phyloP scores from a whole-genome alignment of 1,140 invertebrate genomes.

The Heliconius congener region DNA sequence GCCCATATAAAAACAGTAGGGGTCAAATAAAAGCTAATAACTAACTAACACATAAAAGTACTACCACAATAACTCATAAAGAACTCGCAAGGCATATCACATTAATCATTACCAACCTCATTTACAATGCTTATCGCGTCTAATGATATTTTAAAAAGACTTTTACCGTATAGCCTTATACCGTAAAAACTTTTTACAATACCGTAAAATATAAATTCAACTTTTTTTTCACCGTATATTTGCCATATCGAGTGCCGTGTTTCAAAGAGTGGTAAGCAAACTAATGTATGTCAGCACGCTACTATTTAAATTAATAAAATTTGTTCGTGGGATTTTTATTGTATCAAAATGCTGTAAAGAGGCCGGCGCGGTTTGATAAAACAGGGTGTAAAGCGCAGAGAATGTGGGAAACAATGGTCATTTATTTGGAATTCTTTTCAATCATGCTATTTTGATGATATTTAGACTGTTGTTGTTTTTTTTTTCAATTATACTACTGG shows the following conservation, averaged over 20 bases:
- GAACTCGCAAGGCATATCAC: slow-evolving; percentile 51
- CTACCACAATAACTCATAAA: slow-evolving; percentile 54
- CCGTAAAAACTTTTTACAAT: too few species aligned
- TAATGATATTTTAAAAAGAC: slow-evolving; percentile 73
- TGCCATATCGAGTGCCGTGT: slow-evolving; percentile 56
- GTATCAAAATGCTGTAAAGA: slow-evolving; percentile 35
- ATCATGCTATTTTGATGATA: background rate
- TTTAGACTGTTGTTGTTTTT: background rate
- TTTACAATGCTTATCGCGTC: slow-evolving; percentile 71
- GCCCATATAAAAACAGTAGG: background rate
- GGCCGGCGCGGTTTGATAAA: slow-evolving; percentile 8
- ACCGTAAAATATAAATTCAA: too few species aligned
- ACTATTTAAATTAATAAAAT: slow-evolving; percentile 77
- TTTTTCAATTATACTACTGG: background rate
- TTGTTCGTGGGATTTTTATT: slow-evolving; percentile 46
- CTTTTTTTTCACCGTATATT: slow-evolving; percentile 27
- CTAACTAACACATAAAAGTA: background rate
- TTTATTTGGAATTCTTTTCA: background rate
- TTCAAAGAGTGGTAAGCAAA: slow-evolving; percentile 52
- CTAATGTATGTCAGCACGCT: slow-evolving; percentile 69
- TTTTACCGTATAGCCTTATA: slow-evolving; percentile 36
- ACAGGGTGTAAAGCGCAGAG: slow-evolving; percentile 22
- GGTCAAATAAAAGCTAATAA: slow-evolving; percentile 1
- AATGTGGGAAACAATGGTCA: background rate
- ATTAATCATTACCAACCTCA: slow-evolving; percentile 66